Percentiles rank a stretch among this genome's conserved stretches.
These are phyloP conservation scores for Sebastes umbrosus DNA, from an alignment of 2,797 vertebrate species.

Conservation along the genomic window DNA sequence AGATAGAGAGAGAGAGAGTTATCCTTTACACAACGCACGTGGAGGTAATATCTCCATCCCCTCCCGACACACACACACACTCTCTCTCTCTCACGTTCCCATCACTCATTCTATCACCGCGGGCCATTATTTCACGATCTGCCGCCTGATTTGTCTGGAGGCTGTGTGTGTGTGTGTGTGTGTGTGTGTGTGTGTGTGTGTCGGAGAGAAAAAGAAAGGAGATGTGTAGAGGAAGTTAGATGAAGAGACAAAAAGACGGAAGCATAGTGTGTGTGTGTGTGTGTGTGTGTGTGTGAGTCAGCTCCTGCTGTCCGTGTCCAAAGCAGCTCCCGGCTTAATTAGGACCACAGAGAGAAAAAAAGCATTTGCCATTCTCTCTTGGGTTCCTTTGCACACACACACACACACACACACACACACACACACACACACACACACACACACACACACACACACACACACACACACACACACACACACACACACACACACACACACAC, in stretches of 20 bases:
- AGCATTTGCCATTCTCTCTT: constrained; percentile 1
- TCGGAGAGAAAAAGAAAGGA: not conserved
- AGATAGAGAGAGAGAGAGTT: not conserved
- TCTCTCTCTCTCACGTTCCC: not conserved
- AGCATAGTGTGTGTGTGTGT: not conserved
- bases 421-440: not conserved
- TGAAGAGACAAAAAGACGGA: not conserved
- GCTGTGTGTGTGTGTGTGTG: not conserved
- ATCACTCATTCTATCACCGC: not conserved
- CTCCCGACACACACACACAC: not conserved
- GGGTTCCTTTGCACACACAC: not conserved
- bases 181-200: not conserved
- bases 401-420: no score
- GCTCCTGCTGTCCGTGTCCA: not conserved
- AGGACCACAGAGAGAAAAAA: constrained; percentile 31
- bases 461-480: no score
- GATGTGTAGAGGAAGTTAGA: not conserved
- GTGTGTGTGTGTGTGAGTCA: no score
- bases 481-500: no score
- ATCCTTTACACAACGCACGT: not conserved
- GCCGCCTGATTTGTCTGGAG: not conserved
- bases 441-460: not conserved
- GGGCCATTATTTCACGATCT: constrained; percentile 7
- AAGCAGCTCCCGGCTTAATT: constrained; percentile 48
- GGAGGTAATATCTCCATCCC: constrained; percentile 5